A percentile compares a stretch with the other conserved stretches of the same genome.
Conservation (phyloP, 2,888 invertebrate species). For the Acleris laterana region DNA sequence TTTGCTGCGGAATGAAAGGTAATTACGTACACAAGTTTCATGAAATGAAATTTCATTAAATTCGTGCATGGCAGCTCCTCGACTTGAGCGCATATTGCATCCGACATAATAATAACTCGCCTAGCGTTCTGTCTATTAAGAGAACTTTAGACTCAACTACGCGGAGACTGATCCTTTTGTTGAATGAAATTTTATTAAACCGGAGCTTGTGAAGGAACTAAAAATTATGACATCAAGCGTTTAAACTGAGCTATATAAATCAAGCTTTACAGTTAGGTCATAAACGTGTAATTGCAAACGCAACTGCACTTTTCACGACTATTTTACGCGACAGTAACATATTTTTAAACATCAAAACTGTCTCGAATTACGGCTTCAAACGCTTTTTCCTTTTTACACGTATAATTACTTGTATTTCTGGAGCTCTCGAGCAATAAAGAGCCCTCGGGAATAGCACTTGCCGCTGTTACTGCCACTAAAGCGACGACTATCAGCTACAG, state of each 20-base stretch:
- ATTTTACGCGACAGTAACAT: constrained; percentile 43
- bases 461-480: constrained; percentile 61
- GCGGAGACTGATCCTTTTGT: too few relatives aligned
- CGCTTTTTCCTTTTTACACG: constrained; percentile 52
- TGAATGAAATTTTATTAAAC: not conserved
- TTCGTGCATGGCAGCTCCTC: constrained; percentile 21
- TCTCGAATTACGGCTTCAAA: constrained; percentile 42
- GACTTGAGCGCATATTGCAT: constrained; percentile 28
- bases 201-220: not conserved
- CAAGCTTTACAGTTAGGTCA: not conserved
- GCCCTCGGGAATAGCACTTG: constrained; percentile 59
- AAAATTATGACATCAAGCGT: too few relatives aligned
- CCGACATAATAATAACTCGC: constrained; percentile 29
- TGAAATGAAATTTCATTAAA: constrained; percentile 30
- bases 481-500: constrained; percentile 58
- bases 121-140: constrained; percentile 24
- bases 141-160: constrained; percentile 18
- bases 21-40: constrained; percentile 19
- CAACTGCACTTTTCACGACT: not conserved
- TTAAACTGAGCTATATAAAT: not conserved
- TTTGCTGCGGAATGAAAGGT: constrained; percentile 29
- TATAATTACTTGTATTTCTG: constrained; percentile 64
- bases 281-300: not conserved
- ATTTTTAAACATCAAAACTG: constrained; percentile 46
- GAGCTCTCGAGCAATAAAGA: constrained; percentile 58